A percentile compares a stretch with the other conserved stretches of the same genome.
Conservation (phyloP, 2,888 invertebrate species). For the Teleogryllus oceanicus region DNA sequence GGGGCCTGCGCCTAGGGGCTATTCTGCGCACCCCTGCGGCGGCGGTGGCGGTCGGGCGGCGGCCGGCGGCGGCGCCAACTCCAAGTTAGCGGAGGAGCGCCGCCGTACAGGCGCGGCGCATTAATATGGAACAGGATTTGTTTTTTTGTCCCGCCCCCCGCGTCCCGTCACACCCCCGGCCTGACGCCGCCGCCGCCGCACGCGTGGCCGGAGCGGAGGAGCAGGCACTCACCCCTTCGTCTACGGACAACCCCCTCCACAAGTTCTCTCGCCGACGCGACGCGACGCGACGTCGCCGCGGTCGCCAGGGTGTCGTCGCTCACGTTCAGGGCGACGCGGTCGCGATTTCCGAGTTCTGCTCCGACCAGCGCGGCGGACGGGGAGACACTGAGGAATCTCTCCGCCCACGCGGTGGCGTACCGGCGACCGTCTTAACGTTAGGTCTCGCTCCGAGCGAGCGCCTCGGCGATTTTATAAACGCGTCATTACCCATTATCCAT, state of each 20-base stretch:
- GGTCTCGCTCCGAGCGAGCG: not conserved
- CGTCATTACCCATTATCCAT: conserved; percentile 6
- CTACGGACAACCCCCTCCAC: not conserved
- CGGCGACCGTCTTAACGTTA: too few species aligned
- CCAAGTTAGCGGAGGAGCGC: conserved; percentile 18
- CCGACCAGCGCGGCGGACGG: too few species aligned
- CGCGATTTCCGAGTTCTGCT: too few species aligned
- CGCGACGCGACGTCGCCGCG: too few species aligned
- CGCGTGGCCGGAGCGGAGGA: conserved; percentile 18
- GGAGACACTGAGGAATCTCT: too few species aligned
- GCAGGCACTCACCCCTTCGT: not conserved
- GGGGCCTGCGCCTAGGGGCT: not conserved
- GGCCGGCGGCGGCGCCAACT: not conserved
- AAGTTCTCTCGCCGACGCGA: too few species aligned
- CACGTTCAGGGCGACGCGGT: too few species aligned
- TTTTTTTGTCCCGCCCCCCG: not conserved
- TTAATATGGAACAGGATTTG: conserved; percentile 18
- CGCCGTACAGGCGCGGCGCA: conserved; percentile 18
- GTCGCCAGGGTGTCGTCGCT: too few species aligned
- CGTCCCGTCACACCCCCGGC: not conserved
- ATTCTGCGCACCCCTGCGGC: conserved; percentile 1
- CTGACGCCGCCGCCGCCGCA: not conserved
- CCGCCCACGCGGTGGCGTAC: too few species aligned
- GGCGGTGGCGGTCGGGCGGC: not conserved
- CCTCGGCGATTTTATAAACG: not conserved